Conservation (phyloP, 2,888 invertebrate species). For the Ptilodon capucinus region DNA sequence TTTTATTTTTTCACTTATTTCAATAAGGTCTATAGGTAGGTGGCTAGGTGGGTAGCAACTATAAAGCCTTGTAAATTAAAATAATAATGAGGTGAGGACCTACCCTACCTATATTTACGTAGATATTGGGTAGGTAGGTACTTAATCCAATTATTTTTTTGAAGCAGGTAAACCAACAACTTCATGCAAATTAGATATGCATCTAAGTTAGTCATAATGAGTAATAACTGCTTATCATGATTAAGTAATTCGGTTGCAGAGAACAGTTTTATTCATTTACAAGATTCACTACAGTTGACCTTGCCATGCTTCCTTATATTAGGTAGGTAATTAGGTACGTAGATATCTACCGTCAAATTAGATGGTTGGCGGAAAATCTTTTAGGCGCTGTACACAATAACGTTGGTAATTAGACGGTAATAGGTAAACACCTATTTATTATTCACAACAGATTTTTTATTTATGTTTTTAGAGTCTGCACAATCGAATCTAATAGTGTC, state of each 20-base stretch:
- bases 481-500: no score
- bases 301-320: conserved; percentile 41
- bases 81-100: no score
- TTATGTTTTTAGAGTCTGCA: no score
- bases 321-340: conserved; percentile 37
- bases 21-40: no score
- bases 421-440: neutral
- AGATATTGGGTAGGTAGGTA: no score
- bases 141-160: no score
- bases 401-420: neutral
- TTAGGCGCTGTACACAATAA: neutral
- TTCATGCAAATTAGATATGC: conserved; percentile 30
- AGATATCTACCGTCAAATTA: conserved; percentile 19
- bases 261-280: conserved; percentile 7
- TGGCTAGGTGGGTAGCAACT: no score
- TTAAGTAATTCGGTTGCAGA: conserved; percentile 24
- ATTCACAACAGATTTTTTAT: neutral
- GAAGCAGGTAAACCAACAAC: neutral
- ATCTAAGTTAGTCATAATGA: conserved; percentile 29
- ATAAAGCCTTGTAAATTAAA: no score
- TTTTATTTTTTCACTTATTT: no score
- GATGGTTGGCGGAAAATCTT: neutral
- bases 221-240: conserved; percentile 7
- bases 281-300: conserved; percentile 33
- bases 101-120: no score